Base-by-base conservation (phyloP, 2,113 vertebrate genomes). In the Leiothrix lutea region DNA sequence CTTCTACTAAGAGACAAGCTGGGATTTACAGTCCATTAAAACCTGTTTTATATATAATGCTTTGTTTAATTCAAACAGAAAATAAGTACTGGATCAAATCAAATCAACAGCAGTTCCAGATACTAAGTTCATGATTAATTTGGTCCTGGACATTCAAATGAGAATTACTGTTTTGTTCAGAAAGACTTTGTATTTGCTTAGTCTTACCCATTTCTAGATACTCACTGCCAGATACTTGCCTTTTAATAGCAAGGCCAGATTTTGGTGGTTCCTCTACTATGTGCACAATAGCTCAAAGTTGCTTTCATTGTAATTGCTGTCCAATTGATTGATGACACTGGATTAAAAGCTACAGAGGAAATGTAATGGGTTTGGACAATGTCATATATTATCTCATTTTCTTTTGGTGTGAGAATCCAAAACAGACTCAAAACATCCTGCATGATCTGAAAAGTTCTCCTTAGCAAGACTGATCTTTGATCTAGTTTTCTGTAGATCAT, bases 331-430 rank as follows among this genome's bases (percentile, higher is more conserved):
- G 79, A 95, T 83, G 81, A 90, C 38, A 73, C 12, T 56, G 42
- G 67, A 93, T 80, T 92, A 90, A 80, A 95, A 96, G 62, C n/a
- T 86, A 90, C 35, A 80, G 40, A 85, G 58, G 33, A 91, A 86
- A 15, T 65, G 35, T 75, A 95, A 82, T 56, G 80, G 78, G 13
- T 92, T 90, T 90, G 81, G 80, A 80, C 22, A 35, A 42, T 50
- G 57, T 22, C 21, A 75, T 75, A 24, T n/a, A 90, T 72, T 85
- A 62, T 70, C 36, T 61, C 36, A 71, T 33, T 67, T 50, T 62
- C 72, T 90, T 91, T 21, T 45, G 2, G n/a, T 83, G 44, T 80
- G 67, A 93, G 60, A 80, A 81, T 58, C 40, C n/a, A 88, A 88
- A 86, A 83, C 33, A 83, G 90, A 77, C 3, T 22, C 21, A 66